These are phyloP conservation scores for Caenorhabditis drosophilae DNA, from an alignment of 2,888 invertebrate genomes.

Conservation along the genomic window DNA sequence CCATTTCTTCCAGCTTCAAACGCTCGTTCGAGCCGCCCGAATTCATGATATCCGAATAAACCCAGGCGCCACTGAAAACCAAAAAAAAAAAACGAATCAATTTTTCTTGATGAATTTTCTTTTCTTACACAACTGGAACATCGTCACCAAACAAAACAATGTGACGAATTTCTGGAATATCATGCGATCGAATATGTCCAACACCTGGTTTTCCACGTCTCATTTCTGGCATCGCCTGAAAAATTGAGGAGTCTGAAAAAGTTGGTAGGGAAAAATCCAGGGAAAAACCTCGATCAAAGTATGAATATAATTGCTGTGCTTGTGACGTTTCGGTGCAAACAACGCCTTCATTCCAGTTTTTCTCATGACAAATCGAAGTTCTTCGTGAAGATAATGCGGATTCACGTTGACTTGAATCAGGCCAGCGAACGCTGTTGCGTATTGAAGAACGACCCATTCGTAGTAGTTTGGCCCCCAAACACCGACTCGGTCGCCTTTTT, in stretches of 20 bases:
- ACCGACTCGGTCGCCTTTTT: conserved; percentile 79
- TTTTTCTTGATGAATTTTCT: conserved; percentile 1
- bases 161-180: conserved; percentile 70
- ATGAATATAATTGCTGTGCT: conserved; percentile 74
- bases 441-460: conserved; percentile 80
- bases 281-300: conserved; percentile 42
- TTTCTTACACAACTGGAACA: conserved; percentile 23
- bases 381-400: conserved; percentile 77
- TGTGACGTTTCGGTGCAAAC: conserved; percentile 76
- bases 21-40: conserved; percentile 69
- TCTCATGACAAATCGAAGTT: conserved; percentile 78
- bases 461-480: conserved; percentile 81
- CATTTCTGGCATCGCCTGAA: conserved; percentile 55
- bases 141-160: conserved; percentile 73
- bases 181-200: conserved; percentile 41
- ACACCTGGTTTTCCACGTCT: conserved; percentile 43
- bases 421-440: conserved; percentile 79
- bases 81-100: neutral
- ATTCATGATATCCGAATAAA: conserved; percentile 70
- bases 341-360: conserved; percentile 76
- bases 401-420: conserved; percentile 81
- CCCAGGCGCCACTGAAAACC: conserved; percentile 71
- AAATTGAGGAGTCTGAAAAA: no score
- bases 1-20: conserved; percentile 71
- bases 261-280: no score